These are phyloP conservation scores for Lasioglossum albipes DNA, from an alignment of 1,140 invertebrate species.

Conservation along the genomic window DNA sequence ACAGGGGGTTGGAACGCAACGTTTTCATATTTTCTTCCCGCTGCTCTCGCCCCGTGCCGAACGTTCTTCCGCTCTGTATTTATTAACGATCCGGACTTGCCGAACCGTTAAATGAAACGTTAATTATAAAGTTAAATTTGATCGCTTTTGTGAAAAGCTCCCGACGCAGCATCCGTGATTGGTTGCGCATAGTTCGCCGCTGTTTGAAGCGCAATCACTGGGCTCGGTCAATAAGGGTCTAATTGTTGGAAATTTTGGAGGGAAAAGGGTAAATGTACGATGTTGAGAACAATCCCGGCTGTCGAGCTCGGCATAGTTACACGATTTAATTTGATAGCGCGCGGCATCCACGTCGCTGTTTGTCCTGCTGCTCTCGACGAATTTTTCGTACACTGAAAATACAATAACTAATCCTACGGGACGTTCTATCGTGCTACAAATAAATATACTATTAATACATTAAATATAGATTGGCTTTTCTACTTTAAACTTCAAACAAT, in stretches of 20 bases:
- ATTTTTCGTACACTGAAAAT: background rate
- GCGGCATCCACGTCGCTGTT: background rate
- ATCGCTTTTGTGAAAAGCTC: background rate
- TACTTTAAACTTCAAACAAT: no score
- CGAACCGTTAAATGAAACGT: background rate
- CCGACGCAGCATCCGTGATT: background rate
- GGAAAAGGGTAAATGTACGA: background rate
- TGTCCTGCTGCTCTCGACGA: background rate
- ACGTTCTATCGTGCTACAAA: no score
- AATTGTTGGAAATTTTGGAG: background rate
- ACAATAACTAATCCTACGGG: background rate
- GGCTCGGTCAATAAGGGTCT: background rate
- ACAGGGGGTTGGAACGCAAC: background rate
- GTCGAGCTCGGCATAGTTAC: background rate
- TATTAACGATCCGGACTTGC: background rate
- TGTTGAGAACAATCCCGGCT: background rate
- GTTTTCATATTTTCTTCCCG: background rate
- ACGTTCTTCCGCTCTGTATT: background rate
- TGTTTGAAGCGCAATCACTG: background rate
- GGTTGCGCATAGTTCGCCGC: background rate
- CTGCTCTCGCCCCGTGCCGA: background rate
- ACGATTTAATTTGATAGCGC: background rate
- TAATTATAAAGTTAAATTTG: conserved; percentile 6
- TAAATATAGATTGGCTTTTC: no score
- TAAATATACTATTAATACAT: no score